phyloP scores from a whole-genome alignment of 2,888 invertebrate genomes.

The Calliopum simillimum region DNA sequence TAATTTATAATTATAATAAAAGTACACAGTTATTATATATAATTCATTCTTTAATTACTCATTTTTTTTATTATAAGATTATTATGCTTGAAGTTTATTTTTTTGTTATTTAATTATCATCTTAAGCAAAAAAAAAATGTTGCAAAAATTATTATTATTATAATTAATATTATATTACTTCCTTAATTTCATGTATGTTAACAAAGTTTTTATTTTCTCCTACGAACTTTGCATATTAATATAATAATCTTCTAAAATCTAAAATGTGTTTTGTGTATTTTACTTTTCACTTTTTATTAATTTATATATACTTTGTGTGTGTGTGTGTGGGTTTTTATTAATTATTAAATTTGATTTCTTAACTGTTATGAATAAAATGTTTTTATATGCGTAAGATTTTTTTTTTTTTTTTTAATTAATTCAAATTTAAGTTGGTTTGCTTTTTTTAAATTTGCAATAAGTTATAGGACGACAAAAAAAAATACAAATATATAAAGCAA shows the following conservation, averaged over 20 bases:
- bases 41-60: slow-evolving; percentile 36
- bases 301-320: slow-evolving; percentile 32
- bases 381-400: slow-evolving; percentile 25
- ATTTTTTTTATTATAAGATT: slow-evolving; percentile 33
- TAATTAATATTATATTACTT: neutral
- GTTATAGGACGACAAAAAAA: slow-evolving; percentile 22
- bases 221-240: slow-evolving; percentile 31
- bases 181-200: slow-evolving; percentile 27
- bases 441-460: slow-evolving; percentile 9
- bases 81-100: slow-evolving; percentile 36
- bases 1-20: slow-evolving; percentile 35
- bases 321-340: slow-evolving; percentile 19
- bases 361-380: slow-evolving; percentile 31
- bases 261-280: slow-evolving; percentile 28
- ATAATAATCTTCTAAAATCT: slow-evolving; percentile 34
- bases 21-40: slow-evolving; percentile 39
- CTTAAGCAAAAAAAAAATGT: slow-evolving; percentile 36
- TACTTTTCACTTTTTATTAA: slow-evolving; percentile 17
- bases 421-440: slow-evolving; percentile 21
- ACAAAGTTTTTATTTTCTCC: slow-evolving; percentile 30
- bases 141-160: slow-evolving; percentile 31
- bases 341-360: slow-evolving; percentile 25
- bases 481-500: slow-evolving; percentile 12
- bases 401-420: too few relatives aligned
- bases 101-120: slow-evolving; percentile 8